Evolutionary conservation across 2,888 invertebrate species (phyloP), one percentile per base, ranked within the genome.

Genomic region (Caenorhabditis becei): DNA sequence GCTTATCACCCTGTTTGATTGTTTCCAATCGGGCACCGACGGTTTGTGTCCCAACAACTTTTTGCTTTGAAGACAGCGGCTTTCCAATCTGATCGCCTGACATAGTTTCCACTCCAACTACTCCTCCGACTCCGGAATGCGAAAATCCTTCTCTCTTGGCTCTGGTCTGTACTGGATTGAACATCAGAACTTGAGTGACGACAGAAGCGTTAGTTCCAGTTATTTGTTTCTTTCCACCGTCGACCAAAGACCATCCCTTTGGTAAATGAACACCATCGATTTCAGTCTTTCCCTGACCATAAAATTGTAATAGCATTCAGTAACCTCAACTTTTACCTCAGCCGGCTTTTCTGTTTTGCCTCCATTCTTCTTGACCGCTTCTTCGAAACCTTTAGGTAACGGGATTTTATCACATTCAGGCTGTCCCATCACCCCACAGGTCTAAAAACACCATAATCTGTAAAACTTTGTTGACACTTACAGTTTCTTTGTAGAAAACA

Each of bases 351-450:
- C 59, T n/a, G 49, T 41, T 18, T 66, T 75, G 0, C 32, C 53
- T 41, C 28, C 28, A 32, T 63, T 49, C 10, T 70, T 80, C 54
- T 80, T 80, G 18, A 49, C 44, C 1, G 82, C 80, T 44, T 82
- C 83, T 41, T 78, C 67, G 51, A 82, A 85, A 32, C 82, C 77
- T 37, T 70, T 75, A 26, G 85, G 83, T 7, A 79, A 59, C 8
- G 82, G 78, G 5, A 85, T 66, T 41, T 85, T 82, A 51, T 86
- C 86, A 54, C 86, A 86, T 20, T 66, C 82, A 16, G 84, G 83
- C 67, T 77, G 75, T 11, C 86, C 86, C 77, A 83, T 66, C 1
- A 71, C 61, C 37, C 86, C 86, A 35, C 86, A 86, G 3, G 75
- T 75, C 83, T 85, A 28, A 20, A 72, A 53, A 3, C 8, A 2